Conservation (phyloP, 2,888 invertebrate species). For the Acanthoscelides obtectus region DNA sequence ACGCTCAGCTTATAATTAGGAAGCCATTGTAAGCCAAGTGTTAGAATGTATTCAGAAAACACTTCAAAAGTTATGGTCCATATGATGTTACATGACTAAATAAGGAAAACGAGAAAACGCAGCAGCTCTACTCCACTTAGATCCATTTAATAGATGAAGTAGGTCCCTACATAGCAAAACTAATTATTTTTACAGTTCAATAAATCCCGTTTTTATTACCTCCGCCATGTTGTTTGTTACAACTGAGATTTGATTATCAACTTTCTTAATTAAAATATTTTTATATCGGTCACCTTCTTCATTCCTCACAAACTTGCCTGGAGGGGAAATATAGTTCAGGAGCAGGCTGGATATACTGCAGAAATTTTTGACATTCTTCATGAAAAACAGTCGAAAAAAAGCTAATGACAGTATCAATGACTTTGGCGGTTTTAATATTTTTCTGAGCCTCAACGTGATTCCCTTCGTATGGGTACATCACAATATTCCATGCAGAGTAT, state of each 20-base stretch:
- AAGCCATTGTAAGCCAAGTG: too few relatives aligned
- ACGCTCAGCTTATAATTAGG: too few relatives aligned
- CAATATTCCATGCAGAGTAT: too few relatives aligned
- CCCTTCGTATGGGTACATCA: too few relatives aligned
- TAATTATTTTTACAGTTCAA: background rate
- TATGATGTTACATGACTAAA: background rate
- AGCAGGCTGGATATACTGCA: background rate
- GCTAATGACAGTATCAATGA: too few relatives aligned
- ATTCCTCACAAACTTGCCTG: background rate
- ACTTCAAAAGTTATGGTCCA: background rate
- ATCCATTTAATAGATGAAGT: background rate
- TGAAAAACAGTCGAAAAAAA: too few relatives aligned
- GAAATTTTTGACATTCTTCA: too few relatives aligned
- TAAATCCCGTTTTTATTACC: background rate
- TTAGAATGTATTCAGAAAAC: background rate
- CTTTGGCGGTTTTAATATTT: too few relatives aligned
- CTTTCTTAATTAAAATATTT: conserved; percentile 16
- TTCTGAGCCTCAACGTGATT: too few relatives aligned
- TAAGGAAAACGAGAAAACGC: background rate
- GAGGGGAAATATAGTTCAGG: background rate
- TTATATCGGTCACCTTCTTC: conserved; percentile 11
- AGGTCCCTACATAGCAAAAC: background rate
- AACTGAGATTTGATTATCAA: background rate
- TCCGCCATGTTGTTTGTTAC: background rate
- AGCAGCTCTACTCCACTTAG: background rate